Evolutionary conservation across 2,888 invertebrate genomes (phyloP), one percentile per base, ranked within the genome.

Genomic region (Drosophila paramelanica): DNA sequence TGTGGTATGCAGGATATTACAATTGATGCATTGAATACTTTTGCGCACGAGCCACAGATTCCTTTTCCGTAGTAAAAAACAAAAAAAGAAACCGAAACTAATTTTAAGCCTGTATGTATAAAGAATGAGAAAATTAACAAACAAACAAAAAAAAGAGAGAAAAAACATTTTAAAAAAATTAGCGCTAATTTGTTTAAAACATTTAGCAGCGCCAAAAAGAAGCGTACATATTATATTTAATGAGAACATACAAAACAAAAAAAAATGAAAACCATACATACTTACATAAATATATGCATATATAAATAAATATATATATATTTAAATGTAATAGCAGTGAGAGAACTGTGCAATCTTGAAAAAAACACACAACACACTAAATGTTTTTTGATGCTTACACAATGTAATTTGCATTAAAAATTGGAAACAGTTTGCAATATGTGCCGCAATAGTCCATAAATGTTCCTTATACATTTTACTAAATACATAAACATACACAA

Each of bases 401-500:
- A 45, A 33, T 55, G 53, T 46, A 33, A 56, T 39, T 64, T 64
- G 42, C 55, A 50, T 45, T 27, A 66, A 55, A 31, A 59, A 55
- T 62, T 60, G 42, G 43, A 69, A 59, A 51, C 70, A 59, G 61
- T 71, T 70, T 77, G 75, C 75, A 87, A 83, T 66, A 74, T 81
- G 67, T 75, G 73, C 71, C 70, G 81, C 81, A 88, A 82, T 85
- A 82, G 86, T 81, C 85, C 77, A 60, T 73, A 79, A 88, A 85
- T 88, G 88, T 88, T 82, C 88, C 88, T 83, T 83, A 88, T 69
- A 87, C 69, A 58, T 55, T 68, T 67, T 52, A 52, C 27, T 38
- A 33, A 25, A 58, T 33, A 49, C 31, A 58, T 52, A 49, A 17
- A 41, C 6, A 42, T 46, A 33, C 38, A 49, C 41, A 45, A n/a